Conservation (phyloP, 2,888 invertebrate genomes). For the Papilio demoleus region DNA sequence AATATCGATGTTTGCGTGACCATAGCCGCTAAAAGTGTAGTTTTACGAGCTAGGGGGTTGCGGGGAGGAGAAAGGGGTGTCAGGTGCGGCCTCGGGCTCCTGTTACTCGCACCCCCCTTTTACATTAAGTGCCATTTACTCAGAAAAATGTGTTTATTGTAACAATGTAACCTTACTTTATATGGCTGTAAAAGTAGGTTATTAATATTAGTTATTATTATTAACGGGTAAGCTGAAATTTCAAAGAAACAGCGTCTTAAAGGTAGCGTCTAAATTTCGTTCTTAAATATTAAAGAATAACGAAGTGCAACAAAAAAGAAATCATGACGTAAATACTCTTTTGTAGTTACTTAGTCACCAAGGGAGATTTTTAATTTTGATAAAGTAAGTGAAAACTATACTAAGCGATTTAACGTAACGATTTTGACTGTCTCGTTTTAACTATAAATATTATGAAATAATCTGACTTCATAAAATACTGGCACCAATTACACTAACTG, state of each 20-base stretch:
- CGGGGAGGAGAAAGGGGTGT: conserved; percentile 14
- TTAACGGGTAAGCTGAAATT: too few species aligned
- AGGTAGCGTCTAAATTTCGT: not conserved
- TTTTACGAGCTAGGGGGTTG: conserved; percentile 26
- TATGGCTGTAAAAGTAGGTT: conserved; percentile 26
- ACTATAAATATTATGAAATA: conserved; percentile 1
- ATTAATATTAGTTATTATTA: conserved; percentile 10
- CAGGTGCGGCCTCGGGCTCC: conserved; percentile 33
- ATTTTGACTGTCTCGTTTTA: not conserved
- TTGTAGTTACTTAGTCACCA: too few species aligned
- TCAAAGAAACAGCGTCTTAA: not conserved
- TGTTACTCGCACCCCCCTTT: conserved; percentile 26
- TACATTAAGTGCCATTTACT: conserved; percentile 32
- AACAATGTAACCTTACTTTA: conserved; percentile 23
- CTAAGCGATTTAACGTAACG: not conserved
- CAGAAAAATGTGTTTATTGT: conserved; percentile 37
- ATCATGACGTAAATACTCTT: too few species aligned
- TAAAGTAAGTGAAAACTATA: too few species aligned
- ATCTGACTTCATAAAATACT: not conserved
- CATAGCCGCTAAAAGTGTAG: conserved; percentile 37
- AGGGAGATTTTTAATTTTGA: too few species aligned
- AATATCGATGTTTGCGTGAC: conserved; percentile 37
- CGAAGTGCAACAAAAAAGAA: too few species aligned
- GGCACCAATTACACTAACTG: conserved; percentile 24
- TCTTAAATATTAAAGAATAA: too few species aligned